Evolutionary conservation across 2,888 invertebrate genomes (phyloP), one percentile per base, ranked within the genome.

Genomic region (Oxyteleia sp.): DNA sequence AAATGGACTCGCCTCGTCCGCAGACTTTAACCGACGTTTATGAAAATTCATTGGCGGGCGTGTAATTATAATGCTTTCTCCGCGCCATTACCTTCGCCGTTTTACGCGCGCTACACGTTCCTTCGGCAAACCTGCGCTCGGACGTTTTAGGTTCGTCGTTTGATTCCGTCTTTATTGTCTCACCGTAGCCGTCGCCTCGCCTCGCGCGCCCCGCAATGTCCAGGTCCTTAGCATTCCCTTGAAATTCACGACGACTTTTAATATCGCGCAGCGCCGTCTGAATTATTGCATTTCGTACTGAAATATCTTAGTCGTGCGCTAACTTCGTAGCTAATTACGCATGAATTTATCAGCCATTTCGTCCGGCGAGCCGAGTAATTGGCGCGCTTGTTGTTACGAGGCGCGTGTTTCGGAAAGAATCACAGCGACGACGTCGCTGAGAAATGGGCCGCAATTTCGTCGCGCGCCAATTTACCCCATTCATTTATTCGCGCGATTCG

Each of bases 1-100:
- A 72, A 69, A 61, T 51, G 75, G 51, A n/a, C 51, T 10, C 26
- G 13, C 53, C 80, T 47, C 43, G 64, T 43, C 35, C 61, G 64
- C 41, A n/a, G 78, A 71, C 76, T 82, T 84, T 87, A 88, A 89
- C 85, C 86, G 87, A 86, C 86, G 68, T 85, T 87, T 86, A 88
- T 88, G 87, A 87, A 87, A 87, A 89, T 86, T 84, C 88, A 88
- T 89, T 86, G 82, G 85, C 66, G 78, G 61, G 84, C 72, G 75
- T 82, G 86, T 86, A 88, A 89, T 88, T 89, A 87, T 86, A 84
- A 85, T 82, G 86, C 86, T 61, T 84, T 71, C 83, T 81, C 78
- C 75, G 64, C 74, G 76, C 80, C 86, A 80, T 85, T 86, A 84
- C 80, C 79, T 81, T 71, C 71, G 38, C 51, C 75, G 47, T 81